These are phyloP conservation scores for Dicyrtoma fusca DNA, from an alignment of 2,888 invertebrate species.

Conservation along the genomic window DNA sequence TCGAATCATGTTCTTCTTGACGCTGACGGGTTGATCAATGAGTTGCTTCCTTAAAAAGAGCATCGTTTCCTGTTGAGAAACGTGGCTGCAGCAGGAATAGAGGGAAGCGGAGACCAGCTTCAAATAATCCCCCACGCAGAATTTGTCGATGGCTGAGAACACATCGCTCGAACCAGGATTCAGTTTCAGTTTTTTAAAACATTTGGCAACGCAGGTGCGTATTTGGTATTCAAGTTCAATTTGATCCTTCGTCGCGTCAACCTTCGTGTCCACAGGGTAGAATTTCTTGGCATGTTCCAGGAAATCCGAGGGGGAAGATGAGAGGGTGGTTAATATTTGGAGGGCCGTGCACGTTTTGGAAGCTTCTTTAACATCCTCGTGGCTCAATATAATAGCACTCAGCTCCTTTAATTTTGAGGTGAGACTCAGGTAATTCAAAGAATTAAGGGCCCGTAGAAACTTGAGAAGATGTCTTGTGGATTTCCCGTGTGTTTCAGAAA, in stretches of 20 bases:
- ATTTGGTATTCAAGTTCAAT: conserved; percentile 39
- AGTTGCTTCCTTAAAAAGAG: conserved; percentile 42
- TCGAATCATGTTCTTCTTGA: conserved; percentile 50
- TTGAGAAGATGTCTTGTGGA: no score
- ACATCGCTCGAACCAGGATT: conserved; percentile 34
- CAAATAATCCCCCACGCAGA: conserved; percentile 50
- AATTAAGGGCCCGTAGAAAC: no score
- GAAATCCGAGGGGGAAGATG: conserved; percentile 37
- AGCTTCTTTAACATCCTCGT: neutral
- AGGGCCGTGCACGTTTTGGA: conserved; percentile 43
- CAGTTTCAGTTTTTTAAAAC: conserved; percentile 41
- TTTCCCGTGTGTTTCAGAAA: no score
- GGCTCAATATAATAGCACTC: no score
- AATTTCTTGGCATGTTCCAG: conserved; percentile 31
- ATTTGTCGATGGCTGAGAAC: conserved; percentile 42
- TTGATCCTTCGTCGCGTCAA: conserved; percentile 42
- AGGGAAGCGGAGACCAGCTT: conserved; percentile 46
- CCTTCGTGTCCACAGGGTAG: conserved; percentile 41
- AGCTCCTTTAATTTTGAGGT: neutral
- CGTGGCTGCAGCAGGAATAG: conserved; percentile 41
- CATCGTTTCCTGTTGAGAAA: conserved; percentile 39
- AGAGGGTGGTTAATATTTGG: conserved; percentile 36
- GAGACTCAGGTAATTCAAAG: no score
- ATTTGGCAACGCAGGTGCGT: conserved; percentile 30
- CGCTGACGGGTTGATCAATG: conserved; percentile 41